Evolutionary conservation across 2,888 invertebrate genomes (phyloP).

Genomic region (Stratiomys singularior): DNA sequence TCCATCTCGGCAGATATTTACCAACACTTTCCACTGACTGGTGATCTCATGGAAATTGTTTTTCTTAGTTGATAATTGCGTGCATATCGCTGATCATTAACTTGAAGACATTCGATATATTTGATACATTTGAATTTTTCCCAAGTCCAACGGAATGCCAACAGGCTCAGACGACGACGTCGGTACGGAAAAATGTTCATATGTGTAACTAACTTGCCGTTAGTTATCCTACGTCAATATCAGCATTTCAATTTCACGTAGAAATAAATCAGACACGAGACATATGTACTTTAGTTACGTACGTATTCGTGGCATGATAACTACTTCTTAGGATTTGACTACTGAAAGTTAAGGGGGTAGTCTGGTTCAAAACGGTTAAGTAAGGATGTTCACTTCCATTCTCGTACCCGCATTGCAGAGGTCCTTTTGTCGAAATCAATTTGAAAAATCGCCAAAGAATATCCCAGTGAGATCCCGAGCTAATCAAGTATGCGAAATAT

Average conservation of each 20-base stretch:
- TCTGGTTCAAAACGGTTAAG: too few species aligned
- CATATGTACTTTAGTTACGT: constrained; percentile 13
- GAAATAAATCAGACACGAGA: constrained; percentile 38
- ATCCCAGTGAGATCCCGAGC: not conserved
- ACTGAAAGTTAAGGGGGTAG: not conserved
- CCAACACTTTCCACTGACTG: not conserved
- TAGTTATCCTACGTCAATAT: constrained; percentile 38
- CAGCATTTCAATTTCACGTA: constrained; percentile 31
- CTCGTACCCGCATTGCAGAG: too few species aligned
- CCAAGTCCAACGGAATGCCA: not conserved
- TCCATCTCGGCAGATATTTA: not conserved
- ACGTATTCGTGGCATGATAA: not conserved
- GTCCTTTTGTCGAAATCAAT: too few species aligned
- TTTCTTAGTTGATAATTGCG: constrained; percentile 29
- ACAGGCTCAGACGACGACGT: not conserved
- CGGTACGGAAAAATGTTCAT: not conserved
- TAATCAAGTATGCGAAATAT: not conserved
- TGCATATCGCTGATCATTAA: constrained; percentile 35
- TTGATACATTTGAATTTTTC: constrained; percentile 7
- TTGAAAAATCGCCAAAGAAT: too few species aligned
- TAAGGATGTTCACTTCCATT: too few species aligned
- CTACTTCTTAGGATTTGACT: constrained; percentile 24
- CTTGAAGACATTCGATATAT: constrained; percentile 34
- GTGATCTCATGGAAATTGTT: not conserved
- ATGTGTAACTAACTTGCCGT: constrained; percentile 33